Evolutionary conservation across 2,797 vertebrate species (phyloP).

Genomic region (Lepidocolaptes lacrymiger): DNA sequence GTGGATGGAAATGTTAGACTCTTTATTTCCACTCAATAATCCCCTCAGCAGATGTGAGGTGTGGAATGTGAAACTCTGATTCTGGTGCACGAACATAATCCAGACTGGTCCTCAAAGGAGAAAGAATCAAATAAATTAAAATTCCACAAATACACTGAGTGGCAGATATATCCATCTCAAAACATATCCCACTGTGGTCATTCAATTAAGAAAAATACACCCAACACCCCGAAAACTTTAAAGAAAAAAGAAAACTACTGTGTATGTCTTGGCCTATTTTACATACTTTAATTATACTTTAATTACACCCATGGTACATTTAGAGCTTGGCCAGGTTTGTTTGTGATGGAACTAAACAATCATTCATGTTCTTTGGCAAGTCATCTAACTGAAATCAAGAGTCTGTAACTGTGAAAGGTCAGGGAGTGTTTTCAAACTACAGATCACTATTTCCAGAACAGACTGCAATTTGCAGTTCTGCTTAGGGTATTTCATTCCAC

Average conservation of each 20-base stretch:
- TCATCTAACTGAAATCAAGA: not conserved
- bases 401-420: not conserved
- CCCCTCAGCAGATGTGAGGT: fast-evolving
- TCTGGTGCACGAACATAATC: not conserved
- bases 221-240: not conserved
- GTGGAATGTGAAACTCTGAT: not conserved
- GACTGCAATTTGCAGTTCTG: not conserved
- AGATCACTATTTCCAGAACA: not conserved
- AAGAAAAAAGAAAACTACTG: not conserved
- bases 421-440: not conserved
- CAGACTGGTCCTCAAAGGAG: not conserved
- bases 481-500: not conserved
- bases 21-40: fast-evolving
- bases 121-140: not conserved
- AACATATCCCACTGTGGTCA: not conserved
- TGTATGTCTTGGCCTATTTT: not conserved
- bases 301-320: not conserved
- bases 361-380: not conserved
- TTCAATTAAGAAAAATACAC: not conserved
- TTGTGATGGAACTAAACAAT: not conserved
- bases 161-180: not conserved
- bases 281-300: not conserved
- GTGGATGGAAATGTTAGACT: not conserved
- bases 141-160: not conserved
- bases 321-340: not conserved